Evolutionary conservation across 1,140 invertebrate species (phyloP).

Genomic region (Coelopa frigida): DNA sequence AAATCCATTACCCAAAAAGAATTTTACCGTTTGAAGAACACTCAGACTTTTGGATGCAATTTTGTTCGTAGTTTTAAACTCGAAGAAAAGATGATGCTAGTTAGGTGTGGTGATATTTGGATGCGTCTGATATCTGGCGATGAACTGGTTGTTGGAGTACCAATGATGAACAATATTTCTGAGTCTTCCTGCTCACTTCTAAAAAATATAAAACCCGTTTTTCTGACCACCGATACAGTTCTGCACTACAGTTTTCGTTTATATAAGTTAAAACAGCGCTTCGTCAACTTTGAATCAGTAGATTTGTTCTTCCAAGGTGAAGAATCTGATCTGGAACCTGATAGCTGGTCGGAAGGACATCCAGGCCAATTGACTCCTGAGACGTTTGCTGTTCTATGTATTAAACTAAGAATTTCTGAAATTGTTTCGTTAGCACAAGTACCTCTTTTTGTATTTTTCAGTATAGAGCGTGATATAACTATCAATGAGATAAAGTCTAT

Average conservation of each 20-base stretch:
- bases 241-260: conserved; percentile 7
- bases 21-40: conserved; percentile 4
- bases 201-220: conserved; percentile 10
- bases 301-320: conserved; percentile 14
- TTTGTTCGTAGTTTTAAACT: conserved; percentile 8
- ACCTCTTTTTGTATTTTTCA: conserved; percentile 10
- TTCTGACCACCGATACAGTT: neutral
- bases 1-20: conserved; percentile 7
- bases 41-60: conserved; percentile 2
- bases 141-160: conserved; percentile 12
- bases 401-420: conserved; percentile 8
- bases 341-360: neutral
- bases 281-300: conserved; percentile 10
- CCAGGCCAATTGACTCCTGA: conserved; percentile 1
- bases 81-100: conserved; percentile 11
- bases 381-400: conserved; percentile 11
- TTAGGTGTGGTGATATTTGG: conserved; percentile 15
- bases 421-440: conserved; percentile 2
- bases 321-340: conserved; percentile 1
- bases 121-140: conserved; percentile 4
- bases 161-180: conserved; percentile 13
- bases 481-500: neutral
- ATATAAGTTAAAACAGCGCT: conserved; percentile 9
- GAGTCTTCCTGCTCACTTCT: neutral
- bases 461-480: neutral